Evolutionary conservation across 2,797 vertebrate genomes (phyloP), one percentile per base, ranked within the genome.

Genomic region (Amphiprion clarkii): DNA sequence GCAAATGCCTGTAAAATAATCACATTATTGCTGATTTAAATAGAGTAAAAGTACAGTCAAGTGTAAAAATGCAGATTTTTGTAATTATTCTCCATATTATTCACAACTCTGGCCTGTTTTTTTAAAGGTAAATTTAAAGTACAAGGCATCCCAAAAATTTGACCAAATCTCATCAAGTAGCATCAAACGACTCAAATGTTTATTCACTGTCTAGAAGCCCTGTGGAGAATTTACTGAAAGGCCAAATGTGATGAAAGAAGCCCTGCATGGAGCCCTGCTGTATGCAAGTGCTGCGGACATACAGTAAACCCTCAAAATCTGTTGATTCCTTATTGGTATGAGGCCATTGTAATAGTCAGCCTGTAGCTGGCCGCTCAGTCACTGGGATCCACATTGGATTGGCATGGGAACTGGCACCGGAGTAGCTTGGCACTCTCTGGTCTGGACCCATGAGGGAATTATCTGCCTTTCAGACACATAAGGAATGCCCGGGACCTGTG

Each of bases 361-460:
- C 81, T 79, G 76, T 61, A 70, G 64, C 68, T 58, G 66, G 53
- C 74, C 16, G 31, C 75, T 87, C 79, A 66, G 82, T 81, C 54
- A 42, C 64, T 55, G 61, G 69, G 77, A 84, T 89, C 79, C 58
- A 67, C 59, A 74, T 80, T 72, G 85, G 90, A 92, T 85, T 90
- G 90, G 89, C 91, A 88, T 93, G 93, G 86, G 84, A 94, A 93
- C 67, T 91, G 89, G 91, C 90, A 88, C 72, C 23, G 10, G 71
- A 79, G 51, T 13, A 13, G 66, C 27, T 88, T 89, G 84, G 86
- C 90, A 79, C 76, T 78, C 67, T 83, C 70, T 73, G 10, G 65
- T 51, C 70, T 78, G 78, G 79, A 89, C 81, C 75, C 89, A 86
- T 81, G 81, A 84, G 75, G 87, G 85, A 90, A 88, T 89, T 88